Evolutionary conservation across 1,140 invertebrate genomes (phyloP).

Genomic region (Magallana angulata): DNA sequence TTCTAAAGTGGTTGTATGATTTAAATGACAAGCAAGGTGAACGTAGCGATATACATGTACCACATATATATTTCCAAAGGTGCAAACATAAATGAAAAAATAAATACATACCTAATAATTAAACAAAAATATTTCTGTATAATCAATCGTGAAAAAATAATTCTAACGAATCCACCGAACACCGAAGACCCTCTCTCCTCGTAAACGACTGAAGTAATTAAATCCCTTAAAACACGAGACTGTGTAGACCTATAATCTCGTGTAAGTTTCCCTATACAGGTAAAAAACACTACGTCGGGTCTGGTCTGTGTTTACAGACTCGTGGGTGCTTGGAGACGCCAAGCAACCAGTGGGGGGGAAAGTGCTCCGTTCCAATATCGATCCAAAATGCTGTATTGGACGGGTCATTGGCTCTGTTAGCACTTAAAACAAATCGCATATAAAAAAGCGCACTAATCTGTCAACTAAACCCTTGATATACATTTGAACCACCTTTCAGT

Average conservation of each 20-base stretch:
- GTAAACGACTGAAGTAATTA: slow-evolving; percentile 14
- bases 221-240: slow-evolving; percentile 12
- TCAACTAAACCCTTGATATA: not conserved
- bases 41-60: not conserved
- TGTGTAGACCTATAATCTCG: not conserved
- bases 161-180: not conserved
- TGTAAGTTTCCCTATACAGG: slow-evolving; percentile 28
- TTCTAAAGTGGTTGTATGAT: not conserved
- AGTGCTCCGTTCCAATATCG: slow-evolving; percentile 53
- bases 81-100: slow-evolving; percentile 1
- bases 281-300: not conserved
- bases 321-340: slow-evolving; percentile 67
- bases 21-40: slow-evolving; percentile 6
- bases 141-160: slow-evolving; percentile 20
- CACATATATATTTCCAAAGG: too few relatives aligned
- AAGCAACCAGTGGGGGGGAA: slow-evolving; percentile 61
- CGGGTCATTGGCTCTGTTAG: slow-evolving; percentile 21
- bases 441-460: slow-evolving; percentile 8
- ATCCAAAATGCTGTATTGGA: slow-evolving; percentile 35
- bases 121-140: not conserved
- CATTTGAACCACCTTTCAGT: slow-evolving; percentile 16
- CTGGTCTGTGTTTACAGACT: slow-evolving; percentile 64
- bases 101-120: not conserved
- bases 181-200: slow-evolving; percentile 7
- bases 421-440: slow-evolving; percentile 29